Evolutionary conservation across 2,797 vertebrate genomes (phyloP).

Genomic region (Anguilla megastoma): DNA sequence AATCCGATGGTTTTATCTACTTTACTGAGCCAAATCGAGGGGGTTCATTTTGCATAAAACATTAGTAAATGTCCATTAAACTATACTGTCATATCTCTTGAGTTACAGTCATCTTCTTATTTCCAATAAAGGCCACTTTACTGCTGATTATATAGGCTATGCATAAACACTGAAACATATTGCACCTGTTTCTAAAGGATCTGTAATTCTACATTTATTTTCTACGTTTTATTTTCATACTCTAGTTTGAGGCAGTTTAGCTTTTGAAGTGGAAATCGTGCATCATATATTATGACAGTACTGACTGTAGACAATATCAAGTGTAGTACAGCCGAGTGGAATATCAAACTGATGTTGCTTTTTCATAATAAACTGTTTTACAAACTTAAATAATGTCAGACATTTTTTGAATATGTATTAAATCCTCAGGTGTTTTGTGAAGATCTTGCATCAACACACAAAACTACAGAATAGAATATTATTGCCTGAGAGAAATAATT

Average conservation of each 20-base stretch:
- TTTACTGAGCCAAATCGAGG: background rate
- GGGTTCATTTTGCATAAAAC: conserved; percentile 13
- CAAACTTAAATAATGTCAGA: background rate
- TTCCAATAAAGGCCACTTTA: conserved; percentile 8
- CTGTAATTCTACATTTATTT: background rate
- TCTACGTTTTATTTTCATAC: background rate
- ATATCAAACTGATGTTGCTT: background rate
- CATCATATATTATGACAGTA: conserved; percentile 28
- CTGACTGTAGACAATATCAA: conserved; percentile 35
- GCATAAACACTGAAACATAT: background rate
- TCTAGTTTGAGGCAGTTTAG: conserved; percentile 43
- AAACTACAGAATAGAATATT: background rate
- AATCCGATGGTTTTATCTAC: conserved; percentile 26
- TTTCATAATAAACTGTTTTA: background rate
- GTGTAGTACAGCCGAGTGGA: background rate
- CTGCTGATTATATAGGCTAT: background rate
- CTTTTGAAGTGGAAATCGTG: conserved; percentile 44
- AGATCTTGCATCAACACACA: background rate
- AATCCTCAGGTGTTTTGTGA: background rate
- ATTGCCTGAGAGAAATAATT: no score
- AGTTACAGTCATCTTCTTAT: background rate
- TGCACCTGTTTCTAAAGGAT: background rate
- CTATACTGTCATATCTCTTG: background rate
- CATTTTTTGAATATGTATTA: background rate
- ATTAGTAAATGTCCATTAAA: conserved; percentile 15